These are phyloP conservation scores for Orchesella flavescens DNA, from an alignment of 2,888 invertebrate species.

Conservation along the genomic window DNA sequence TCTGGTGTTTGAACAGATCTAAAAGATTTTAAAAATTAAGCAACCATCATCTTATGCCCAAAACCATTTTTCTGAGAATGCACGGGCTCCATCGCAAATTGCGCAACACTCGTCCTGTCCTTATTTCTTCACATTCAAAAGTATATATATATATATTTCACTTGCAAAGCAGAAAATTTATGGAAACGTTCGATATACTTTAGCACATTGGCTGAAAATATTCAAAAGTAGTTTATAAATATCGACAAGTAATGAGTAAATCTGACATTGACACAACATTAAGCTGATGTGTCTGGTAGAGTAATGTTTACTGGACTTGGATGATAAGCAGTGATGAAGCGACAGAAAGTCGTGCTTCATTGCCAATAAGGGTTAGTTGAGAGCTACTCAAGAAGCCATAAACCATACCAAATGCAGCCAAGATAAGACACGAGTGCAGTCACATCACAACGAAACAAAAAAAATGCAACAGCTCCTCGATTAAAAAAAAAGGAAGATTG, in stretches of 20 bases:
- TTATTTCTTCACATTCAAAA: not conserved
- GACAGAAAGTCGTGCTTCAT: conserved; percentile 20
- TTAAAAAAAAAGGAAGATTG: not conserved
- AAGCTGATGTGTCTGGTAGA: not conserved
- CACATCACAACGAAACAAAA: not conserved
- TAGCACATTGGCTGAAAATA: conserved; percentile 40
- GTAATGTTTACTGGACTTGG: not conserved
- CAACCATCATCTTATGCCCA: no score
- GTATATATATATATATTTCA: no score
- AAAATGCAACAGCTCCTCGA: not conserved
- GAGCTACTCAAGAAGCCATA: not conserved
- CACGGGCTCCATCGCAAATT: conserved; percentile 32
- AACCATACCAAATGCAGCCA: not conserved
- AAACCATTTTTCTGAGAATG: no score
- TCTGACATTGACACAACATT: conserved; percentile 55
- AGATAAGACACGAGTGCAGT: conserved; percentile 24
- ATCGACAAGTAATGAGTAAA: conserved; percentile 48
- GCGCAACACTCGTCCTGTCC: conserved; percentile 46
- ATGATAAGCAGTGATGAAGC: conserved; percentile 49
- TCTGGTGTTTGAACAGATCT: no score
- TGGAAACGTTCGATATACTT: conserved; percentile 22
- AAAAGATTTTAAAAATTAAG: no score
- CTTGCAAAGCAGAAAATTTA: conserved; percentile 19
- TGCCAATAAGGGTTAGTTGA: conserved; percentile 34
- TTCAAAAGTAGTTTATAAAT: conserved; percentile 50